Base-by-base conservation (phyloP, 2,113 vertebrate genomes). In the Tyto alba region DNA sequence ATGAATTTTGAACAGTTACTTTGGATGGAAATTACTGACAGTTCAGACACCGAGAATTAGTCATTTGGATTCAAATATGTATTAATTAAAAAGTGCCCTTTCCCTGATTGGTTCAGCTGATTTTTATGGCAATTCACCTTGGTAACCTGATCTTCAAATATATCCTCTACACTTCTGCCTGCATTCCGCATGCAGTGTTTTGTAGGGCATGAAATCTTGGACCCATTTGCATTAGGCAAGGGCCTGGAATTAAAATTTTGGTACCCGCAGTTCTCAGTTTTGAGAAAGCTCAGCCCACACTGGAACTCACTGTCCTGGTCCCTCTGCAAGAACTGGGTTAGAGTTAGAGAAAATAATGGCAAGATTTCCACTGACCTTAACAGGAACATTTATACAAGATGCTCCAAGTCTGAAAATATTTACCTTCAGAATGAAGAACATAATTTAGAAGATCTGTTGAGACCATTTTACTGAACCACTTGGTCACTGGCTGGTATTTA, bases 1-100 rank as follows among this genome's bases (percentile, higher is more conserved):
- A 60, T 79, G 92, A 95, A 95, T 95, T 96, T 85, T 83, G 77
- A 95, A 78, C 62, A 89, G 84, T 80, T 93, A 80, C 91, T 95
- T 80, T 82, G 77, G 67, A 73, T 92, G 89, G 89, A 91, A 92
- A 91, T 92, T 85, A 85, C 81, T 74, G 74, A 85, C 93, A 95
- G 75, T 79, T 88, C 86, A 94, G 73, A 92, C 76, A 89, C 15
- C 0, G 2, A 64, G 73, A 79, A 73, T 18, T 53, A 90, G 68
- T 36, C 6, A 72, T 76, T 66, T 43, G 57, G 57, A 91, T 85
- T 85, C 69, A 47, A 93, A 85, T 17, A 34, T 0, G 5, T 53
- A 72, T 82, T 93, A 89, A 96, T 94, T 95, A 85, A 73, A 50
- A 87, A 83, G 62, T 83, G 81, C n/a, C 84, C 86, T 82, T 92